Conservation (phyloP, 1,140 invertebrate genomes). For the Drosophila albomicans region DNA sequence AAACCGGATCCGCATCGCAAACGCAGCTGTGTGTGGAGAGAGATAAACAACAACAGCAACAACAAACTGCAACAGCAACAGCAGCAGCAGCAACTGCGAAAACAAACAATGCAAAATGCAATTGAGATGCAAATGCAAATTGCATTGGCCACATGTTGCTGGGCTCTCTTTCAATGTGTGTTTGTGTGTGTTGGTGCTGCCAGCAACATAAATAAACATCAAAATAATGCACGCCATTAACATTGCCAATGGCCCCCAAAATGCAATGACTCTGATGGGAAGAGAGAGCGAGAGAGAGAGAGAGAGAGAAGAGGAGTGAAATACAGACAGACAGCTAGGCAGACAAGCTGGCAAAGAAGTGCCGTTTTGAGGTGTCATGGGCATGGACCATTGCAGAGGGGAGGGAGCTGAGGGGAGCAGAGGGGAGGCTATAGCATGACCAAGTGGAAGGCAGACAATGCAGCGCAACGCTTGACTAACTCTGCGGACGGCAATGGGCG, state of each 20-base stretch:
- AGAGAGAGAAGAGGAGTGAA: constrained; percentile 4
- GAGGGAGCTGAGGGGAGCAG: not conserved
- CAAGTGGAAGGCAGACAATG: constrained; percentile 41
- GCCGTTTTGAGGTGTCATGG: constrained; percentile 61
- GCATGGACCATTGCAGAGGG: constrained; percentile 42
- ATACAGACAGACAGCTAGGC: constrained; percentile 49
- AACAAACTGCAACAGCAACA: constrained; percentile 34
- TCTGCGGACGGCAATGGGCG: constrained; percentile 35
- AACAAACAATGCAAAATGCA: constrained; percentile 76
- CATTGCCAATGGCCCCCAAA: constrained; percentile 80
- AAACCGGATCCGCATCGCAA: constrained; percentile 76
- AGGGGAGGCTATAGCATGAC: constrained; percentile 16
- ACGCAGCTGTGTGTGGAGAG: constrained; percentile 73
- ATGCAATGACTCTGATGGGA: constrained; percentile 36
- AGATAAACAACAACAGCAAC: constrained; percentile 54
- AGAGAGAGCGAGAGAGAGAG: not conserved
- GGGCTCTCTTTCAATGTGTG: constrained; percentile 12
- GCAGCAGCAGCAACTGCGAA: constrained; percentile 49
- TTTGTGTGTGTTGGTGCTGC: constrained; percentile 39
- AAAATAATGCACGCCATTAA: constrained; percentile 81
- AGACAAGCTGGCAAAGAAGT: constrained; percentile 48
- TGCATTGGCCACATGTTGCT: constrained; percentile 73
- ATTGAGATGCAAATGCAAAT: constrained; percentile 82
- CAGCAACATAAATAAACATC: constrained; percentile 80
- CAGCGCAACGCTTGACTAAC: constrained; percentile 66